Base-by-base conservation (phyloP, 2,888 invertebrate species). In the Lasioglossum lativentre region DNA sequence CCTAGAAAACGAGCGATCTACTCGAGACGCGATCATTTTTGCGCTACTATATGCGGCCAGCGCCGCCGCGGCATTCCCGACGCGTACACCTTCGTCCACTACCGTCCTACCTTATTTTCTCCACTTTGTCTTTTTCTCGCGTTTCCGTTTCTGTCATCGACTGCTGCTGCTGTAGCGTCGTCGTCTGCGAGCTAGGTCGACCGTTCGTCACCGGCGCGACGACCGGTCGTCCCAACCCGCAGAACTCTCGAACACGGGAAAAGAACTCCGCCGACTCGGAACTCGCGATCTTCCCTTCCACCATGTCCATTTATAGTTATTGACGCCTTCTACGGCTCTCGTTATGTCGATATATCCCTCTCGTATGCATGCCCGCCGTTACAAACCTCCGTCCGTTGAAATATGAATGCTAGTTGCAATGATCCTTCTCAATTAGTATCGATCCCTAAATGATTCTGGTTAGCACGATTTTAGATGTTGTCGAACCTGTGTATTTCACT, bases 301-400 rank as follows among this genome's bases (percentile, higher is more conserved):
- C 34, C 47, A 70, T 85, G 63, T 66, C 89, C 89, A 85, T 89
- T 85, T 89, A 83, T 89, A 89, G 90, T 83, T 89, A 89, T 89
- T 85, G 68, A 74, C 78, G 81, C 85, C 79, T 72, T 80, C 19
- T 84, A 82, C 38, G 85, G n/a, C 16, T 14, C 78, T 78, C 42
- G 76, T 86, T 81, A 81, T 56, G 75, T 70, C 78, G 73, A 19
- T 19, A 68, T 76, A 34, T 34, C 1, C 3, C 34, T 85, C 68
- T 75, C 59, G 30, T 42, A 66, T 59, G 71, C 77, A 80, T 66
- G 77, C 4, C 27, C 23, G 19, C 10, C 71, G 47, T 68, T 34
- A 34, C 34, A 34, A 4, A 10, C 30, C 59, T 75, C 42, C 59
- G n/a, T 40, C 47, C 82, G 77, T 12, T 16, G 19, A 71, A 47